phyloP scores from a whole-genome alignment of 2,797 vertebrate genomes.

The Cuculus canorus region DNA sequence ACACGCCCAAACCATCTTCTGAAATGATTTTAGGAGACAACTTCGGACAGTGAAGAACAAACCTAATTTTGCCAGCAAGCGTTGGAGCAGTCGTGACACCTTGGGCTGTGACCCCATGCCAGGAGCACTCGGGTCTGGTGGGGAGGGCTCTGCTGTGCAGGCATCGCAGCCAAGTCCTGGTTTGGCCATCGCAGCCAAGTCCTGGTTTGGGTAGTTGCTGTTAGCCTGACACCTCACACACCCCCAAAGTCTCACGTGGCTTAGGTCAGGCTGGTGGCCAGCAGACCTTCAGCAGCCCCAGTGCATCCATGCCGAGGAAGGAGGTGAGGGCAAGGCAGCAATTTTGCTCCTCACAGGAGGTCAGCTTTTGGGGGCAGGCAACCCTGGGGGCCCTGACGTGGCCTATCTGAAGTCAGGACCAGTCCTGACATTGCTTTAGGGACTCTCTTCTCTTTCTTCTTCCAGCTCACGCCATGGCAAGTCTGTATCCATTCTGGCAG shows the following conservation, averaged over 20 bases:
- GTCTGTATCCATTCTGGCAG: conserved; percentile 93
- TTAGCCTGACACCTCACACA: background rate
- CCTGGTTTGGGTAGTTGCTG: too few relatives aligned
- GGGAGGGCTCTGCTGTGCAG: background rate
- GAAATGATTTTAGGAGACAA: background rate
- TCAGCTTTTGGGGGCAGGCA: background rate
- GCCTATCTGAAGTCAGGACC: background rate
- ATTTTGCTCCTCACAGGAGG: background rate
- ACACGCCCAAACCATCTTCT: background rate
- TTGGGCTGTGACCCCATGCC: accelerated
- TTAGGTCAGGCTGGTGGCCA: background rate
- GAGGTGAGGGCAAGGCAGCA: background rate
- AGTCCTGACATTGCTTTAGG: background rate
- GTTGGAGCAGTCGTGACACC: accelerated
- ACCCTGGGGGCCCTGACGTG: accelerated
- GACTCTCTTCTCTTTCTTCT: conserved; percentile 20
- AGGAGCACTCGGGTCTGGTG: background rate
- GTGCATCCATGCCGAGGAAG: accelerated
- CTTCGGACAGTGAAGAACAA: background rate
- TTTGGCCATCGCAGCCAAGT: background rate
- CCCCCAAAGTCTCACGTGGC: accelerated
- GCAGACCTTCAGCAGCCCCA: background rate
- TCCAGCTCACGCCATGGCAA: conserved; percentile 83
- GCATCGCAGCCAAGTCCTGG: background rate
- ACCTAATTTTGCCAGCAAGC: background rate